Percentiles rank a stretch among this genome's conserved stretches.
Evolutionary conservation across 2,113 vertebrate species (phyloP).

Genomic region (Echinops telfairi): DNA sequence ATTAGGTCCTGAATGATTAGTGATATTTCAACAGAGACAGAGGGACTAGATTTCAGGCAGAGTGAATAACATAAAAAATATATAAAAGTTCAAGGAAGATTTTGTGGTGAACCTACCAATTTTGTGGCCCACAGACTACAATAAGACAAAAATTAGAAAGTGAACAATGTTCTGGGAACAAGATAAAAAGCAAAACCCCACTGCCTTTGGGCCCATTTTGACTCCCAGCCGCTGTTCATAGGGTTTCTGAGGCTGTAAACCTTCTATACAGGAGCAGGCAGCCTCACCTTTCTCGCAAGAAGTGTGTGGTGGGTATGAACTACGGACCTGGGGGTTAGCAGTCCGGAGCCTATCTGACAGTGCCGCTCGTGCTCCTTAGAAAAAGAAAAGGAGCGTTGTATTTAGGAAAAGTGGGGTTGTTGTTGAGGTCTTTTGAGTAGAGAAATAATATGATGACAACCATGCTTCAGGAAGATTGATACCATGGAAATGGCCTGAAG

Average conservation of each 20-base stretch:
- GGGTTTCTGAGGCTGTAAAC: too few species aligned
- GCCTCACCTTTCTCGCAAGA: too few species aligned
- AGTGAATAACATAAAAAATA: background rate
- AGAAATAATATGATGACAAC: conserved; percentile 26
- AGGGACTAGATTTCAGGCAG: background rate
- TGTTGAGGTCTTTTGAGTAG: background rate
- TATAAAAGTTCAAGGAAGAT: background rate
- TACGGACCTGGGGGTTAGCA: too few species aligned
- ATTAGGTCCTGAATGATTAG: background rate
- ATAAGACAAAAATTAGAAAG: too few species aligned
- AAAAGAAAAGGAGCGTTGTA: conserved; percentile 4
- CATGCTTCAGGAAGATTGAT: conserved; percentile 20
- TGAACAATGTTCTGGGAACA: too few species aligned
- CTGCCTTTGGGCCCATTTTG: too few species aligned
- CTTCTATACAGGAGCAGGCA: too few species aligned
- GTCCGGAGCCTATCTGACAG: too few species aligned
- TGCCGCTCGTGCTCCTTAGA: background rate
- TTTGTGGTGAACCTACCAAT: background rate
- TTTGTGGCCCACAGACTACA: background rate
- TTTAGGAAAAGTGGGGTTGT: background rate
- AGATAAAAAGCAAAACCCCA: too few species aligned
- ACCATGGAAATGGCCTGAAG: background rate
- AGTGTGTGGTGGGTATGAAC: too few species aligned
- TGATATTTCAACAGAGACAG: background rate
- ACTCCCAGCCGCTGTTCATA: too few species aligned